A percentile compares a stretch with the other conserved stretches of the same genome.
Evolutionary conservation across 1,140 invertebrate genomes (phyloP).

Genomic region (Rhopalosiphum padi): DNA sequence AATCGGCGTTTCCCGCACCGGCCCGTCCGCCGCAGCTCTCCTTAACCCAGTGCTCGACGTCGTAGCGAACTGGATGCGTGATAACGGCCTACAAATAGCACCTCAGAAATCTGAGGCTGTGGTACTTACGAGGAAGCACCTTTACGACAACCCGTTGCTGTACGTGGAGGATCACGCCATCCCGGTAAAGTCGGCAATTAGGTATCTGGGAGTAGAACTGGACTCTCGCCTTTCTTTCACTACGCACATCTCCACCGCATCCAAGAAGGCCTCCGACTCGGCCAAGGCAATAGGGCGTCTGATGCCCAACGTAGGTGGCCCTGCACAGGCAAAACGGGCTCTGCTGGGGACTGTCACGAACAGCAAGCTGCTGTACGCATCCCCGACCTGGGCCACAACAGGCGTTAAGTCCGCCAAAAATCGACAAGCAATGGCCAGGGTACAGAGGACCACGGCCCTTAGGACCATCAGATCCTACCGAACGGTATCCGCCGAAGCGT

Average conservation of each 20-base stretch:
- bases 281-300: neutral
- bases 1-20: neutral
- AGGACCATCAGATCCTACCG: neutral
- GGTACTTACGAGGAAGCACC: neutral
- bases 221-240: neutral
- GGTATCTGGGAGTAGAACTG: neutral
- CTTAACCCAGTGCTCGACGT: fast-evolving
- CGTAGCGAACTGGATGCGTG: fast-evolving
- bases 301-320: neutral
- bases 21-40: fast-evolving
- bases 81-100: neutral
- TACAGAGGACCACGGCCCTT: neutral
- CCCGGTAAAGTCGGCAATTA: neutral
- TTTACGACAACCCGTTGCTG: fast-evolving
- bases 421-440: neutral
- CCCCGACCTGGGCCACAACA: neutral
- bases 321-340: no score
- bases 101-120: neutral
- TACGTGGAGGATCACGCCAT: neutral
- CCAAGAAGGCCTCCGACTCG: neutral
- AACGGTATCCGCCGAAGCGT: neutral
- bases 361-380: neutral
- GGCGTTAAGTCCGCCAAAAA: neutral
- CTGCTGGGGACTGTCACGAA: neutral
- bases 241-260: neutral